These are phyloP conservation scores for Pollenia amentaria DNA, from an alignment of 2,888 invertebrate genomes.

Conservation along the genomic window DNA sequence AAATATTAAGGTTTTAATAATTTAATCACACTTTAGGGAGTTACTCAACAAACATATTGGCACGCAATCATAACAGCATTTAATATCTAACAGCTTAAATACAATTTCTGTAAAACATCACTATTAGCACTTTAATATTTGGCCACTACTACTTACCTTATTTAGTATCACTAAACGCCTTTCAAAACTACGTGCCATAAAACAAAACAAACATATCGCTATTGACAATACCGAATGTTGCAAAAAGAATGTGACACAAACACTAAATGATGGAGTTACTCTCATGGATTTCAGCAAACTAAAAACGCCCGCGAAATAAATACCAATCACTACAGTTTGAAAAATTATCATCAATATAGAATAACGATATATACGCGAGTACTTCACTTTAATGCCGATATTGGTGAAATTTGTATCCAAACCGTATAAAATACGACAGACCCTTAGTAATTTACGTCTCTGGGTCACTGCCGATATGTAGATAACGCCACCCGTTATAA, in stretches of 20 bases:
- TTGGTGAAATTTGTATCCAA: slow-evolving; percentile 81
- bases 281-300: slow-evolving; percentile 79
- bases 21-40: slow-evolving; percentile 6
- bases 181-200: slow-evolving; percentile 81
- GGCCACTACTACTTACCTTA: slow-evolving; percentile 78
- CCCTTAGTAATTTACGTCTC: slow-evolving; percentile 79
- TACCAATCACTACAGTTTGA: slow-evolving; percentile 79
- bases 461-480: slow-evolving; percentile 80
- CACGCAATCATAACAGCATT: neutral
- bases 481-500: slow-evolving; percentile 81
- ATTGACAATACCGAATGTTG: slow-evolving; percentile 82
- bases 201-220: slow-evolving; percentile 82
- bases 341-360: slow-evolving; percentile 79
- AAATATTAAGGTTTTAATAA: neutral
- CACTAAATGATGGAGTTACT: slow-evolving; percentile 80
- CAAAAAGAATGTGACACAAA: slow-evolving; percentile 82
- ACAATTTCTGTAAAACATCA: too few relatives aligned
- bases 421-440: slow-evolving; percentile 78
- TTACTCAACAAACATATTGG: neutral
- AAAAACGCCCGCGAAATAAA: slow-evolving; percentile 82
- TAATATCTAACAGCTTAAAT: too few relatives aligned
- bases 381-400: slow-evolving; percentile 82
- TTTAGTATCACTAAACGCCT: slow-evolving; percentile 82
- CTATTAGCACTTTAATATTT: neutral
- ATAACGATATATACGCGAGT: slow-evolving; percentile 81